Evolutionary conservation across 2,888 invertebrate species (phyloP).

Genomic region (Keiferia lycopersicella): DNA sequence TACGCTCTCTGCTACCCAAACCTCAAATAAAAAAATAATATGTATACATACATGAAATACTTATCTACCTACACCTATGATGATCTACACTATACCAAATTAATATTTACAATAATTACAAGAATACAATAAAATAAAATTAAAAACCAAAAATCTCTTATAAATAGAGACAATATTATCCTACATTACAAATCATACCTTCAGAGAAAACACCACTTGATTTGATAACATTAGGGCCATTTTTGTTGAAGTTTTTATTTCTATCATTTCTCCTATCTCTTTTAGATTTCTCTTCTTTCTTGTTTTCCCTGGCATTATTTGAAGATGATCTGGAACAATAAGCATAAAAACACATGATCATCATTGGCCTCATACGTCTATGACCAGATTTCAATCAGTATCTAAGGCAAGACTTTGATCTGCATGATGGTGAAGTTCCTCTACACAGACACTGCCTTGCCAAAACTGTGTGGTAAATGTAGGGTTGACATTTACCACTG

Average conservation of each 20-base stretch:
- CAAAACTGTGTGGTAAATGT: too few relatives aligned
- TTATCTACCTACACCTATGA: too few relatives aligned
- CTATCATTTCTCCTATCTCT: conserved; percentile 58
- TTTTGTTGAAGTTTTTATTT: conserved; percentile 55
- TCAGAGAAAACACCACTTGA: conserved; percentile 75
- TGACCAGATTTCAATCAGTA: too few relatives aligned
- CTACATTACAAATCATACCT: conserved; percentile 51
- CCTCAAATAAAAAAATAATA: conserved; percentile 52
- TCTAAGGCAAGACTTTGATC: too few relatives aligned
- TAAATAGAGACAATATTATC: background rate
- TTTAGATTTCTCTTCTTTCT: conserved; percentile 56
- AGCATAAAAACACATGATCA: background rate
- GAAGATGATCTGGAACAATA: conserved; percentile 42
- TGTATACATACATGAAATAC: background rate
- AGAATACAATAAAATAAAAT: background rate
- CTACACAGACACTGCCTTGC: too few relatives aligned
- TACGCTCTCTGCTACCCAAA: conserved; percentile 59
- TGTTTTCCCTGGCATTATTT: conserved; percentile 49
- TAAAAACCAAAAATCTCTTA: background rate
- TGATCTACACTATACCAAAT: too few relatives aligned
- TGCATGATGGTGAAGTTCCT: too few relatives aligned
- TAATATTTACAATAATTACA: background rate
- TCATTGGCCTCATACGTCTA: too few relatives aligned
- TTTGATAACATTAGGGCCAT: conserved; percentile 68
- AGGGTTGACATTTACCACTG: too few relatives aligned